Evolutionary conservation across 2,888 invertebrate species (phyloP), one percentile per base, ranked within the genome.

Genomic region (Drosophila mimica): DNA sequence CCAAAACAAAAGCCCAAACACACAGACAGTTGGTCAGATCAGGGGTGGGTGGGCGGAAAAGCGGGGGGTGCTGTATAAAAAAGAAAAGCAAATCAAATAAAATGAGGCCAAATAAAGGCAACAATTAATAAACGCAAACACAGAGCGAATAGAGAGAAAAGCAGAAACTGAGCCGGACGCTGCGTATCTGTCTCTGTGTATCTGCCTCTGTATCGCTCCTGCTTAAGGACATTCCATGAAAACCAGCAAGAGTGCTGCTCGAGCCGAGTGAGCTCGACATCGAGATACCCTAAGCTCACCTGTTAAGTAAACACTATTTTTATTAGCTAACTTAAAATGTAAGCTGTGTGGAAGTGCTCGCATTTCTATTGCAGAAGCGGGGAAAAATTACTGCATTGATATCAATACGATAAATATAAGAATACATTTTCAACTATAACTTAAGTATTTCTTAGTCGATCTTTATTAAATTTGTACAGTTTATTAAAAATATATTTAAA

Each of bases 31-130:
- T 20, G 11, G 15, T 25, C 13, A 20, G 48, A 51, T 11, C 25
- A 25, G 46, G 8, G 8, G 20, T 25, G 25, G 25, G 25, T 25
- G 25, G 25, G 25, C 25, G 36, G 38, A 20, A 15, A 36, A 57
- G 52, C 17, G 31, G 49, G 58, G 20, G 46, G 52, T 63, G 60
- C 56, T 57, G 48, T 70, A 57, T 66, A 74, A 72, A 75, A 58
- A 82, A 67, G 68, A 71, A 88, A 87, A 87, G 83, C 83, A 87
- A 89, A 87, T 89, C 87, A 89, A 87, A 87, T 89, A 89, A 87
- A 87, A 87, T 89, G 85, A 87, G 89, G 89, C 89, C 88, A 89
- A 87, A 86, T 89, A 88, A 89, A 87, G 88, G 87, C 88, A 89
- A 89, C 87, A 87, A 87, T 87, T 87, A 87, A 87, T 89, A 87